Conservation (phyloP, 1,140 invertebrate species). For the Lepidurus couesii region DNA sequence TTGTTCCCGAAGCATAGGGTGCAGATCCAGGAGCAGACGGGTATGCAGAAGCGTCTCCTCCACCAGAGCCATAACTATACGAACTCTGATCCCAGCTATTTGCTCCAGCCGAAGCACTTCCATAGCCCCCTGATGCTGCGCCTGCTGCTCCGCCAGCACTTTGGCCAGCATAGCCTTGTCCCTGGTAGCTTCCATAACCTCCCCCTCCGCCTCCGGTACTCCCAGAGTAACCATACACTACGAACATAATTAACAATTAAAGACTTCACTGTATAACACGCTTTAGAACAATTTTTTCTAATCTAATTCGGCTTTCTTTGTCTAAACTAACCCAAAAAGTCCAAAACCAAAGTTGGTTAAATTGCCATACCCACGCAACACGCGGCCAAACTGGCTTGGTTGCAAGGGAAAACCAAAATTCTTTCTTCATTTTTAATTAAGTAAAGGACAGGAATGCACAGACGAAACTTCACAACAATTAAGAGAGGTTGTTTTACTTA, state of each 20-base stretch:
- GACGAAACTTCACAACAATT: background rate
- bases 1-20: background rate
- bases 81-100: conserved; percentile 5
- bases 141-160: background rate
- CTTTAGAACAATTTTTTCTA: background rate
- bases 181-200: background rate
- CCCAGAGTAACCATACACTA: background rate
- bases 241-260: background rate
- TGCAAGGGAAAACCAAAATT: background rate
- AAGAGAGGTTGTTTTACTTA: background rate
- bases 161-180: background rate
- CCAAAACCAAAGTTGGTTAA: no score
- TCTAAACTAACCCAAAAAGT: no score
- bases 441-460: background rate
- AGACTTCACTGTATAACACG: background rate
- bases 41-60: background rate
- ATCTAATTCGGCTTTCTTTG: no score
- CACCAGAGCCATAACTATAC: background rate
- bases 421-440: background rate
- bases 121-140: background rate
- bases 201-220: conserved; percentile 1
- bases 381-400: no score
- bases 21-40: background rate
- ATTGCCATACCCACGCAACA: no score
- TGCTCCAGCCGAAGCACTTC: background rate